These are phyloP conservation scores for Tinamus major DNA, from an alignment of 2,797 vertebrate species.

Conservation along the genomic window DNA sequence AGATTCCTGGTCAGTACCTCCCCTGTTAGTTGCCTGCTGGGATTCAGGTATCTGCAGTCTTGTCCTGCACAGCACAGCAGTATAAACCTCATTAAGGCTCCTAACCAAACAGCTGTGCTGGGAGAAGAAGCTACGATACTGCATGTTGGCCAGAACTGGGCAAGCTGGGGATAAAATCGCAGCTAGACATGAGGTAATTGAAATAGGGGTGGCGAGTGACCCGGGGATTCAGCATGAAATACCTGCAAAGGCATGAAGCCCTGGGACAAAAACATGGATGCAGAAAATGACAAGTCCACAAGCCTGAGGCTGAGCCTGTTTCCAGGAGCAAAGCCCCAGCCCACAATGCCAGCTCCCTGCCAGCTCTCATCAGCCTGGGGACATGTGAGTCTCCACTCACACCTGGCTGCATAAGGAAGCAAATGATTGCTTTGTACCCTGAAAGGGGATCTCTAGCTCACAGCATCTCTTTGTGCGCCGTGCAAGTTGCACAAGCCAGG, in stretches of 20 bases:
- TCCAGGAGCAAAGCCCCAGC: neutral
- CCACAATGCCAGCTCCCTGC: neutral
- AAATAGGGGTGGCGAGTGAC: neutral
- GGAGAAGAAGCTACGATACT: neutral
- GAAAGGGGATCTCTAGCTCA: neutral
- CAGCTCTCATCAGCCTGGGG: neutral
- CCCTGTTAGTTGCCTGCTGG: neutral
- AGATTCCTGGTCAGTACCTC: neutral
- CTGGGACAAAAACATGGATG: neutral
- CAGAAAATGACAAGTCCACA: neutral
- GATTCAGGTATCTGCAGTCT: neutral
- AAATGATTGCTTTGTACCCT: neutral
- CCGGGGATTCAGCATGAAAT: neutral
- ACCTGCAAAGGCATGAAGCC: neutral
- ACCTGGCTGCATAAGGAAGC: neutral
- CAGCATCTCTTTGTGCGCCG: rapidly evolving
- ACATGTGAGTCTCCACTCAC: neutral
- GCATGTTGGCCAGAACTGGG: neutral
- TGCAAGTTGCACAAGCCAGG: neutral
- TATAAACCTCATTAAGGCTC: neutral
- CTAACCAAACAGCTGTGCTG: neutral
- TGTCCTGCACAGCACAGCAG: neutral
- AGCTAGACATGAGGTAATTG: neutral
- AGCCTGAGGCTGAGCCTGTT: neutral
- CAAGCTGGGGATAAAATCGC: neutral